Evolutionary conservation across 1,140 invertebrate species (phyloP).

Genomic region (Stratiolaelaps scimitus): DNA sequence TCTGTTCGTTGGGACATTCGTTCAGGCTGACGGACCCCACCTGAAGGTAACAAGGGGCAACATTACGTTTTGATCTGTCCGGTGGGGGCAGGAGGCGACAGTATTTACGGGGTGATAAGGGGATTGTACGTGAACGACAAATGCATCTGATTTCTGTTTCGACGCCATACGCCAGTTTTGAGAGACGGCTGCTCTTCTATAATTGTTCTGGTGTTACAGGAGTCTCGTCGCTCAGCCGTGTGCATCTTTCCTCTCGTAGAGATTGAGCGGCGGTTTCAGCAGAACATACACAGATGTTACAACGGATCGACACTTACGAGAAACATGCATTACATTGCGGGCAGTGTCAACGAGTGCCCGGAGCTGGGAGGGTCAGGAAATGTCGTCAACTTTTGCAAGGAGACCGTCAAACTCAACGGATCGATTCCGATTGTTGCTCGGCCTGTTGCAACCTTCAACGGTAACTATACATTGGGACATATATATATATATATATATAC

Average conservation of each 20-base stretch:
- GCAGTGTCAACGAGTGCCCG: constrained; percentile 70
- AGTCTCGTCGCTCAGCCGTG: constrained; percentile 57
- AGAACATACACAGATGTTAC: constrained; percentile 94
- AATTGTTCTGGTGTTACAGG: neutral
- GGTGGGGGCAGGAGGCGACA: no score
- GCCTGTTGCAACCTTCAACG: constrained; percentile 50
- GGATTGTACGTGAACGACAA: no score
- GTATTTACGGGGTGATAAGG: no score
- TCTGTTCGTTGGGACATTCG: constrained; percentile 67
- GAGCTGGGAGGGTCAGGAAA: constrained; percentile 68
- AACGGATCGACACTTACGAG: constrained; percentile 78
- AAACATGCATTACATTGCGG: constrained; percentile 84
- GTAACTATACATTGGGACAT: neutral
- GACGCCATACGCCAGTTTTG: no score
- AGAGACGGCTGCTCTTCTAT: no score
- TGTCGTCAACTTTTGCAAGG: constrained; percentile 78
- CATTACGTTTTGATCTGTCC: no score
- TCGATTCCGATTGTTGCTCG: constrained; percentile 60
- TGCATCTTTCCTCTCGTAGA: constrained; percentile 54
- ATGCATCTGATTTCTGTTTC: no score
- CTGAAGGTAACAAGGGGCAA: neutral
- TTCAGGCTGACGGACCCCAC: constrained; percentile 11
- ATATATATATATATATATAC: no score
- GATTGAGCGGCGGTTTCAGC: constrained; percentile 79
- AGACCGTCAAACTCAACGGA: constrained; percentile 79